A percentile compares a stretch with the other conserved stretches of the same genome.
phyloP scores from a whole-genome alignment of 2,113 vertebrate species.

The Pelmatolapia mariae region DNA sequence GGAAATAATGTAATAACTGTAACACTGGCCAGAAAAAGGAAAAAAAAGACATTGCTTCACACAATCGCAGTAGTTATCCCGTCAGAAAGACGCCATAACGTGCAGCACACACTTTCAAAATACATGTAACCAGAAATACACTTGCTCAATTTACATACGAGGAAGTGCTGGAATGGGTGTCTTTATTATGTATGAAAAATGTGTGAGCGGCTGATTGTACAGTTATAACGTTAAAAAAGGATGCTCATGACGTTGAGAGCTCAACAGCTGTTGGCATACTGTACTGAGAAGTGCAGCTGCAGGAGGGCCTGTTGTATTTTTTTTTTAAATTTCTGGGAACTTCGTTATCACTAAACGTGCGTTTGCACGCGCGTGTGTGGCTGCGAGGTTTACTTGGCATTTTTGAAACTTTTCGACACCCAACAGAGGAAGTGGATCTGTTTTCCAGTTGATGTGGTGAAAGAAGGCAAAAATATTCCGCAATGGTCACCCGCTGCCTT shows the following conservation, averaged over 20 bases:
- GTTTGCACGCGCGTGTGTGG: neutral
- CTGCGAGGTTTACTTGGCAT: neutral
- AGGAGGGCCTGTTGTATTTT: neutral
- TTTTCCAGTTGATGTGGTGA: neutral
- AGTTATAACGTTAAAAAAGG: neutral
- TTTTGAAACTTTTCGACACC: neutral
- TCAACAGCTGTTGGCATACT: neutral
- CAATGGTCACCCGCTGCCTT: neutral
- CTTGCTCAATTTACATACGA: conserved; percentile 25
- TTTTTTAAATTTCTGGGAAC: neutral
- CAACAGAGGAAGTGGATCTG: neutral
- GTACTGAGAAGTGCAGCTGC: neutral
- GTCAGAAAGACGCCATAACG: neutral
- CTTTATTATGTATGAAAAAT: neutral
- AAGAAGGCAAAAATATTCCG: neutral
- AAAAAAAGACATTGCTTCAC: conserved; percentile 17
- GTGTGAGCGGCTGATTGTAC: neutral
- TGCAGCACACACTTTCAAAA: conserved; percentile 27
- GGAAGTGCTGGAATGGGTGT: conserved; percentile 19
- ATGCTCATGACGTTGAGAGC: neutral
- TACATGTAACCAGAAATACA: conserved; percentile 22
- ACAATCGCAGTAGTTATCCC: neutral
- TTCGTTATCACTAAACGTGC: neutral
- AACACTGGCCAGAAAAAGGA: neutral
- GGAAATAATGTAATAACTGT: neutral